These are phyloP conservation scores for Sinocyclocheilus anshuiensis DNA, from an alignment of 2,113 vertebrate species.

Conservation along the genomic window DNA sequence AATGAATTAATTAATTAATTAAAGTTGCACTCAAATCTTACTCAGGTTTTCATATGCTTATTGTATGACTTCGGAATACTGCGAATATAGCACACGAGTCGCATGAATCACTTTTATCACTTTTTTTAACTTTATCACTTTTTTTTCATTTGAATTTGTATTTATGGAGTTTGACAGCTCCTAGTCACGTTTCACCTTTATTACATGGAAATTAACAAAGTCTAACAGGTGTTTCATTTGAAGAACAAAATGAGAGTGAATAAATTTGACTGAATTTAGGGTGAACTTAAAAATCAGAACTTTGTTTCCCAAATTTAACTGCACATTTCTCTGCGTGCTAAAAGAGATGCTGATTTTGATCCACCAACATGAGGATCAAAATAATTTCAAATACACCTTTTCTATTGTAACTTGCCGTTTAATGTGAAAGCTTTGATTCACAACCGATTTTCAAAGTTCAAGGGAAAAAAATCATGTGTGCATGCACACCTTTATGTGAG, in stretches of 20 bases:
- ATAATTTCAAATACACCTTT: neutral
- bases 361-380: neutral
- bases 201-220: neutral
- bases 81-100: too few relatives aligned
- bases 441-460: slow-evolving; percentile 25
- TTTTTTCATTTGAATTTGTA: neutral
- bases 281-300: too few relatives aligned
- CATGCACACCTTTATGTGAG: slow-evolving; percentile 11
- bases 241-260: neutral
- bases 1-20: too few relatives aligned
- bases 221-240: neutral
- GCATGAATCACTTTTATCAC: too few relatives aligned
- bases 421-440: neutral
- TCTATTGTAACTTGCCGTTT: neutral
- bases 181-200: neutral
- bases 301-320: too few relatives aligned
- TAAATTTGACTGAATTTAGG: too few relatives aligned
- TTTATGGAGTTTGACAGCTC: neutral
- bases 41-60: too few relatives aligned
- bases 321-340: too few relatives aligned
- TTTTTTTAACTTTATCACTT: too few relatives aligned
- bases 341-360: neutral
- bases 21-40: too few relatives aligned
- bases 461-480: slow-evolving; percentile 3
- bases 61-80: too few relatives aligned